These are phyloP conservation scores for Tylochromis polylepis DNA, from an alignment of 2,113 vertebrate genomes.

Conservation along the genomic window DNA sequence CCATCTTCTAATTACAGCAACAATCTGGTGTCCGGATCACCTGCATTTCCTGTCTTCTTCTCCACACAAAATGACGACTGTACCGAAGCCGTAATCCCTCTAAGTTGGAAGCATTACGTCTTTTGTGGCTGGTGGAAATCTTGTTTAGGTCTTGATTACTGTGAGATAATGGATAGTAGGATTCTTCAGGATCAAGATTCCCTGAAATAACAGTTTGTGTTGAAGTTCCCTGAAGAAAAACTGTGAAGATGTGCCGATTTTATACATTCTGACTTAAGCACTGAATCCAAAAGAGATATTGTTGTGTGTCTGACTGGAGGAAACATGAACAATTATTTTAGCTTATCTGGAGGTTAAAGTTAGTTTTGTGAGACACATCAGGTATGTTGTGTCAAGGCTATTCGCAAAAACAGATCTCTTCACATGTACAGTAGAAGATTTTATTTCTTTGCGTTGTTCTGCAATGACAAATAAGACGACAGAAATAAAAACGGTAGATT, in stretches of 20 bases:
- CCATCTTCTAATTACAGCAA: constrained; percentile 46
- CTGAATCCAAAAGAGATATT: background rate
- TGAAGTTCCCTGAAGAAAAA: background rate
- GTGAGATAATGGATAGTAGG: constrained; percentile 3
- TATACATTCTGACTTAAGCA: background rate
- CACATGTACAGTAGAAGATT: background rate
- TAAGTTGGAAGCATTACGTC: constrained; percentile 9
- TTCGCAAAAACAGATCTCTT: background rate
- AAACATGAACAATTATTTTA: background rate
- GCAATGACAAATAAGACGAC: background rate
- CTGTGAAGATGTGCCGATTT: background rate
- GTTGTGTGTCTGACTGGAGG: background rate
- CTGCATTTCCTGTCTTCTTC: background rate
- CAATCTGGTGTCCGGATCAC: constrained; percentile 42
- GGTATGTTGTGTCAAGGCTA: background rate
- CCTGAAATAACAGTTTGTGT: background rate
- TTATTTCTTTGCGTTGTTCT: background rate
- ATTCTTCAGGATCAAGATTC: constrained; percentile 39
- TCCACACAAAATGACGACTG: background rate
- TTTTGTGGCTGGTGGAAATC: constrained; percentile 23
- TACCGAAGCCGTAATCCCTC: constrained; percentile 27
- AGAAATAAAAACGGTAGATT: background rate
- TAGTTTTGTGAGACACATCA: background rate
- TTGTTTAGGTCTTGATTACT: constrained; percentile 39
- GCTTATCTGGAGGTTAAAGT: background rate